Base-by-base conservation (phyloP, 2,113 vertebrate genomes). In the Ammodytes marinus region DNA sequence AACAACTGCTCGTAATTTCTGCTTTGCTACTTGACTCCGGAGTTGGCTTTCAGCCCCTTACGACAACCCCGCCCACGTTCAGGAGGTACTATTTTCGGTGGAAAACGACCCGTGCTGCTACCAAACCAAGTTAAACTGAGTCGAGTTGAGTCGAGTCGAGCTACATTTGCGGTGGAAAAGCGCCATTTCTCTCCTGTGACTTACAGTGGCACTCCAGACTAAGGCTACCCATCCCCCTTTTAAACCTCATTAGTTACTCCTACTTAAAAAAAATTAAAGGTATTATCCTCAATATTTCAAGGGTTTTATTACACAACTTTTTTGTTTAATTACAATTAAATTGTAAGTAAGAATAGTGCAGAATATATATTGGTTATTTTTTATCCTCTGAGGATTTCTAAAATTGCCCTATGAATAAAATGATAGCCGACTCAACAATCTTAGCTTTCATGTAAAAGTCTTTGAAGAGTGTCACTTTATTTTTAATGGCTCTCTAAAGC, bases 111-210 rank as follows among this genome's bases (percentile, higher is more conserved):
- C n/a, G 50, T 17, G 50, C 2, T 52, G 50, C 50, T 52, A n/a
- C n/a, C n/a, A n/a, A n/a, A n/a, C n/a, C n/a, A n/a, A n/a, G n/a
- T n/a, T n/a, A n/a, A n/a, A n/a, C n/a, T n/a, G n/a, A n/a, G n/a
- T n/a, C n/a, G n/a, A n/a, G n/a, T n/a, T n/a, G n/a, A n/a, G n/a
- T n/a, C n/a, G n/a, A n/a, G n/a, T n/a, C n/a, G n/a, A n/a, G n/a
- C n/a, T n/a, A n/a, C n/a, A n/a, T n/a, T n/a, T n/a, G n/a, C n/a
- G n/a, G n/a, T n/a, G n/a, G n/a, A n/a, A n/a, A n/a, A 50, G 3
- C 69, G 39, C 59, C 2, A 67, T 12, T 46, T 19, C n/a, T 59
- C 60, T 80, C 27, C 46, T 70, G 35, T n/a, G 53, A 71, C 4
- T 61, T 46, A 61, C 60, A 46, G 13, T 7, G 1, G 37, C 3